Evolutionary conservation across 2,888 invertebrate species (phyloP).

Genomic region (Thalpophila matura): DNA sequence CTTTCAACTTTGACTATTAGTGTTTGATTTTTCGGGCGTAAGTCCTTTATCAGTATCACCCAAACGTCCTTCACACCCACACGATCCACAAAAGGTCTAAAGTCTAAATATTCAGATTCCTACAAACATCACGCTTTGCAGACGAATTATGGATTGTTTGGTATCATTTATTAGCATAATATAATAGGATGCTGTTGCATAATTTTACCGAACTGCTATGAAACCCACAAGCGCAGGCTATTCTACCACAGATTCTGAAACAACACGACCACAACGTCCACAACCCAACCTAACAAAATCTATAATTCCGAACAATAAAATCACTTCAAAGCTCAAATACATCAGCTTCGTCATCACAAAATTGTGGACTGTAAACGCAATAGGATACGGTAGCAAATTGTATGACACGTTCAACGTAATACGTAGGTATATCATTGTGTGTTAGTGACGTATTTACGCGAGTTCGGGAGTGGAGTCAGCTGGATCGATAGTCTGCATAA

Average conservation of each 20-base stretch:
- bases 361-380: background rate
- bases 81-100: no score
- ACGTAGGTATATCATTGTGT: constrained; percentile 5
- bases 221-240: background rate
- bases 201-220: no score
- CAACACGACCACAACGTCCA: constrained; percentile 6
- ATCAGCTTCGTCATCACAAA: background rate
- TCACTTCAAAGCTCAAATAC: constrained; percentile 26
- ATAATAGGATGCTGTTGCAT: no score
- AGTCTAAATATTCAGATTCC: no score
- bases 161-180: no score
- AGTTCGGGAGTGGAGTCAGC: constrained; percentile 20
- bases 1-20: no score
- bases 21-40: no score
- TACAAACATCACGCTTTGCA: background rate
- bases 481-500: constrained; percentile 58
- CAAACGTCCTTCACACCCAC: no score
- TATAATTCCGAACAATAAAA: constrained; percentile 11
- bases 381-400: constrained; percentile 8
- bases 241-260: background rate
- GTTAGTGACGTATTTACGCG: constrained; percentile 30
- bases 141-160: background rate
- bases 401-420: background rate
- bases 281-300: constrained; percentile 1
- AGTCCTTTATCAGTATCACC: no score